Base-by-base conservation (phyloP, 2,888 invertebrate genomes). In the Aethes cnicana region DNA sequence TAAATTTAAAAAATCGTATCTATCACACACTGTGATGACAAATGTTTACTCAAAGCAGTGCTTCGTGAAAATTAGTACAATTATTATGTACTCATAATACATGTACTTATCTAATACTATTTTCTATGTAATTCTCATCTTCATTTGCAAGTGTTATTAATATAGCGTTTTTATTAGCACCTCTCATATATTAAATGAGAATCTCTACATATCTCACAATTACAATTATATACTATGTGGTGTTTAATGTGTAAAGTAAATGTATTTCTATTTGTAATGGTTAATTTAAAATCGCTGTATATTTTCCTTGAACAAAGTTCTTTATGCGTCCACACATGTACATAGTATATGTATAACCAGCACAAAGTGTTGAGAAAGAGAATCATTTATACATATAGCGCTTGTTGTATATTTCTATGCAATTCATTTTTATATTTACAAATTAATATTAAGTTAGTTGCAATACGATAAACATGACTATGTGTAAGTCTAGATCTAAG, bases 391-490 rank as follows among this genome's bases (percentile, higher is more conserved):
- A 43, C 50, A 52, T 50, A 52, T 33, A 46, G 18, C 2, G 47
- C 52, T 52, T 52, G 52, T 52, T 52, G 44, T 52, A 52, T 52
- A 52, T 52, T 52, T 46, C 14, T 32, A 52, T 33, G 46, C 52
- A 39, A 39, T 52, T 33, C 12, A 21, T 26, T 42, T 41, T 39
- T 50, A 36, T 52, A 44, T 44, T 52, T 44, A 52, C 25, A 18
- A 28, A 3, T 32, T 52, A 52, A 44, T 44, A 14, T 33, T 53
- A 47, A 46, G 50, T 56, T 61, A 64, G 57, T 57, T 69, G 68
- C 67, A 69, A 72, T 72, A 68, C 67, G 61, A 56, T 49, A 52
- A 52, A 58, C 61, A 62, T 56, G 36, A 56, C 36, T 55, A 54
- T 20, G 43, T 48, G 23, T 53, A 52, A 44, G 11, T 47, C n/a